Conservation (phyloP, 2,797 vertebrate genomes). For the Dicrostonyx torquatus region DNA sequence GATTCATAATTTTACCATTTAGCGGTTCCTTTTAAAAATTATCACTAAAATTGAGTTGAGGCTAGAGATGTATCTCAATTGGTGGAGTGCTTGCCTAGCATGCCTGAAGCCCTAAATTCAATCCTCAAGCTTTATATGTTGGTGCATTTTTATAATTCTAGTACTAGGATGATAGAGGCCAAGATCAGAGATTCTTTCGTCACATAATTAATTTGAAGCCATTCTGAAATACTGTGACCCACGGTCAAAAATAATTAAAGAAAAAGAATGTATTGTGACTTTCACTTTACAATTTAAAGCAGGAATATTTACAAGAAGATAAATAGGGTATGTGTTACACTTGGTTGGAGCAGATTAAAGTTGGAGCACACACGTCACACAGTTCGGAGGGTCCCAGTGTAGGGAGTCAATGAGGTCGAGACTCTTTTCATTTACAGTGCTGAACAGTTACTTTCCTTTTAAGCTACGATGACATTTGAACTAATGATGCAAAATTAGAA, state of each 20-base stretch:
- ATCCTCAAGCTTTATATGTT: not conserved
- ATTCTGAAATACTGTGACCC: not conserved
- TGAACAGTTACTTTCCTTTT: not conserved
- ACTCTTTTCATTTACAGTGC: not conserved
- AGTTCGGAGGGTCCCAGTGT: accelerated
- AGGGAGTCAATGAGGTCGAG: not conserved
- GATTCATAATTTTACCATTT: not conserved
- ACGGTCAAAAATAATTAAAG: not conserved
- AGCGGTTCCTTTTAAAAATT: not conserved
- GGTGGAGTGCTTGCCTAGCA: not conserved
- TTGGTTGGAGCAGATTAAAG: not conserved
- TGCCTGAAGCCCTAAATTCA: not conserved
- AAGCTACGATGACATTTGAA: not conserved
- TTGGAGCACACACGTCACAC: not conserved
- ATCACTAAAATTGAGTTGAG: not conserved
- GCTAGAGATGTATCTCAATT: not conserved
- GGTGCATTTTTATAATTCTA: not conserved
- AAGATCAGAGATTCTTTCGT: not conserved
- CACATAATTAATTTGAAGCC: not conserved
- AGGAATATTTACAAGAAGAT: not conserved
- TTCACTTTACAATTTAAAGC: not conserved
- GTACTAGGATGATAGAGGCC: not conserved
- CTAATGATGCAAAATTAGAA: not conserved
- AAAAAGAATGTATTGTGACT: not conserved
- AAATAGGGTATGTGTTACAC: not conserved